Base-by-base conservation (phyloP, 1,140 invertebrate genomes). In the Ips typographus region DNA sequence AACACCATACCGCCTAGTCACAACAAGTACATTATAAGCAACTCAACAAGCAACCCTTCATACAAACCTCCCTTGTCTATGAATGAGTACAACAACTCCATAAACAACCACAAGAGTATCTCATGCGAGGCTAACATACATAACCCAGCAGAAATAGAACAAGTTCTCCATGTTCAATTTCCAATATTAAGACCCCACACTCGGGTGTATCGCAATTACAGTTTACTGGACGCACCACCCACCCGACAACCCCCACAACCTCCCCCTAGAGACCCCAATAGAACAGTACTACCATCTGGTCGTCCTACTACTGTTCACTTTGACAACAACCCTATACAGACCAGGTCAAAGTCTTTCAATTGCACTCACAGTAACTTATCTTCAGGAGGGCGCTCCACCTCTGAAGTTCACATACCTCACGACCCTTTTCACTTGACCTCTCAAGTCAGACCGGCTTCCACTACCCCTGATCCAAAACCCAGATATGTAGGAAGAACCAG, bases 181-280 rank as follows among this genome's bases (percentile, higher is more conserved):
- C 74, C 75, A 5, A 65, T 78, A 37, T 74, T 73, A n/a, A 75
- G 73, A 69, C 75, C 75, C 39, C 73, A 70, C 67, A 22, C 0
- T 22, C 71, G 64, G 58, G 59, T 74, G 49, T 70, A 70, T 55
- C 61, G 74, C 43, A 78, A 79, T 73, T 57, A 76, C n/a, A 78
- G 75, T 65, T 57, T 78, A 41, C 65, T 77, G 4, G 76, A 79
- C 42, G 38, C 70, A 22, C 40, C 8, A 51, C 66, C 22, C 67
- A 70, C 40, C n/a, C 75, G 73, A 49, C 77, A 77, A 68, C 77
- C 83, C 43, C 90, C 89, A 1, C 85, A 86, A n/a, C 89, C 89
- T 47, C 89, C 90, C 1, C 90, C 90, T 40, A 79, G 89, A 72
- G 88, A 90, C 80, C 88, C 87, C 37, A 84, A 87, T 71, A 78